These are phyloP conservation scores for Montipora efflorescens DNA, from an alignment of 64 coral and sea anemone species.

Conservation along the genomic window DNA sequence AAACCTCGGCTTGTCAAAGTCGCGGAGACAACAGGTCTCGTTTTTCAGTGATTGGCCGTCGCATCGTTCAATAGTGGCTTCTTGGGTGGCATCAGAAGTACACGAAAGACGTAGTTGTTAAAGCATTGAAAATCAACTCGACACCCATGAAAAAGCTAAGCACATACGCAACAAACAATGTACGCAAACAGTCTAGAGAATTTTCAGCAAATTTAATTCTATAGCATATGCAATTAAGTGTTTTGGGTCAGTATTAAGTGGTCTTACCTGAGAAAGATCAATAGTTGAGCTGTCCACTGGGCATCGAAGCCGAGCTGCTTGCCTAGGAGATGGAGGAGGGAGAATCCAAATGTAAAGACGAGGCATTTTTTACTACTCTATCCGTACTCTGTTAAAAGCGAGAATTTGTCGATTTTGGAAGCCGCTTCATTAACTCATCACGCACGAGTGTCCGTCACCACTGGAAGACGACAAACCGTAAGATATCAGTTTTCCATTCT, in stretches of 20 bases:
- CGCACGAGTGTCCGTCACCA: not conserved
- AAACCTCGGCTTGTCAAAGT: not conserved
- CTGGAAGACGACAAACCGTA: not conserved
- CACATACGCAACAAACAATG: not conserved
- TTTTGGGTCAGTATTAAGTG: not conserved
- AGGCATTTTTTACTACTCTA: not conserved
- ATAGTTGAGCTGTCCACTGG: constrained; percentile 90
- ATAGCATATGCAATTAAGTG: not conserved
- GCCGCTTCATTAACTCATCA: constrained; percentile 6
- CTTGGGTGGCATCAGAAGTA: too few species aligned
- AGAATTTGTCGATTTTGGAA: not conserved
- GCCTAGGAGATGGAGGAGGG: constrained; percentile 61
- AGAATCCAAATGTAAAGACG: constrained; percentile 56
- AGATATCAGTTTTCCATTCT: constrained; percentile 14
- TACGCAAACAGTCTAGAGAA: not conserved
- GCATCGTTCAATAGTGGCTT: too few species aligned
- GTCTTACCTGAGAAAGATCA: constrained; percentile 82
- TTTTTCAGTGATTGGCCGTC: too few species aligned
- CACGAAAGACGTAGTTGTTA: too few species aligned
- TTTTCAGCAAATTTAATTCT: not conserved
- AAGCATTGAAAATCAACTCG: too few species aligned
- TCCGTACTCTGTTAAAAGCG: not conserved
- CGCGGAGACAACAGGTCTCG: too few species aligned
- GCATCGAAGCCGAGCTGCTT: constrained; percentile 73
- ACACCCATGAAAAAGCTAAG: not conserved